Percentiles rank a stretch among this genome's conserved stretches.
Conservation (phyloP, 2,113 vertebrate species). For the Columbina picui region DNA sequence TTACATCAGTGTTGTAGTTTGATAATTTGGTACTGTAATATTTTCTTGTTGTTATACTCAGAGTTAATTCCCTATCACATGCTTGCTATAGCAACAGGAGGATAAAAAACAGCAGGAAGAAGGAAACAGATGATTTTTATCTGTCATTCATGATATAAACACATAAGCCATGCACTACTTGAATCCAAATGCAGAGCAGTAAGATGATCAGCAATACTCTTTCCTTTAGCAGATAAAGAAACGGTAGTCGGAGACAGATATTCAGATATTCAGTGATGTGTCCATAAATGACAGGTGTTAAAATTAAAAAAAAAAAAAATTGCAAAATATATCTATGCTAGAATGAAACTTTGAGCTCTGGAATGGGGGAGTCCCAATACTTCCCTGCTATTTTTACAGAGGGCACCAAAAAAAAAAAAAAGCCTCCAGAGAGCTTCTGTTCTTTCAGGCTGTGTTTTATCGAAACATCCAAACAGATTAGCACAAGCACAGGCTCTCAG, state of each 20-base stretch:
- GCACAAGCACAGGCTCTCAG: neutral
- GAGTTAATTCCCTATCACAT: neutral
- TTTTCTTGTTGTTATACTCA: neutral
- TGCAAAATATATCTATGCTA: neutral
- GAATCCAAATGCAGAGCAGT: neutral
- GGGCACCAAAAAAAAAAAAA: neutral
- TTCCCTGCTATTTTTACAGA: neutral
- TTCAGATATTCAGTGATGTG: neutral
- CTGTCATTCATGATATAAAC: neutral
- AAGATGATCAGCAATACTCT: neutral
- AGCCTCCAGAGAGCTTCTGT: neutral
- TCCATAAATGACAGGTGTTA: neutral
- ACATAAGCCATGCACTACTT: neutral
- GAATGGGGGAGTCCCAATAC: neutral
- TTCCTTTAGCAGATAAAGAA: neutral
- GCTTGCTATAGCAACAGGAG: neutral
- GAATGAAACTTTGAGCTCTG: neutral
- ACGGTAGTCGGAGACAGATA: neutral
- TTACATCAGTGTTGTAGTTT: neutral
- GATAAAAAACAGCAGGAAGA: neutral
- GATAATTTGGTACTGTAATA: neutral
- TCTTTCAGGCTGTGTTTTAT: neutral
- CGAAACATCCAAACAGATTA: neutral
- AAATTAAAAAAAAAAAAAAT: neutral
- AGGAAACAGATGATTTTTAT: neutral